Conservation (phyloP, 2,888 invertebrate species). For the Hedychridium roseum region DNA sequence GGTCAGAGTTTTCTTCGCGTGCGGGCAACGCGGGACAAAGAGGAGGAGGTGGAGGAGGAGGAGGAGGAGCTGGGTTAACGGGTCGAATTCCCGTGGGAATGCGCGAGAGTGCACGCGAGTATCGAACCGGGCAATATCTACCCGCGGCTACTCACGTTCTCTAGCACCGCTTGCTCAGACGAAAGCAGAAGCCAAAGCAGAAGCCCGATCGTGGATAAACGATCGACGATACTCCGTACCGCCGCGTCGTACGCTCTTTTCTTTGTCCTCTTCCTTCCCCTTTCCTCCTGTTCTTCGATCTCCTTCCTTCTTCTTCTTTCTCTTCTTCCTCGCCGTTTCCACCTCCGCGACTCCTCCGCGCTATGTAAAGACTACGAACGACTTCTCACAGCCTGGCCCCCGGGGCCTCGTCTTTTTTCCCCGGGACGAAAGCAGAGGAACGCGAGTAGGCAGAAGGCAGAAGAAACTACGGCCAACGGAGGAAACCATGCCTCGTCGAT, state of each 20-base stretch:
- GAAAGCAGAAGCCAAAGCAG: slow-evolving; percentile 34
- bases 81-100: slow-evolving; percentile 46
- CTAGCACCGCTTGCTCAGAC: too few relatives aligned
- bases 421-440: slow-evolving; percentile 35
- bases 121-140: slow-evolving; percentile 28
- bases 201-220: slow-evolving; percentile 44
- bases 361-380: slow-evolving; percentile 39
- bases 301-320: slow-evolving; percentile 15
- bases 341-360: slow-evolving; percentile 22
- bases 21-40: too few relatives aligned
- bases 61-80: slow-evolving; percentile 25
- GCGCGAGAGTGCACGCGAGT: slow-evolving; percentile 21
- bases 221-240: slow-evolving; percentile 18
- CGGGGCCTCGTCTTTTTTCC: slow-evolving; percentile 39
- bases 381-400: slow-evolving; percentile 40
- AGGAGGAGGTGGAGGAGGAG: too few relatives aligned
- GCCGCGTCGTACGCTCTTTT: slow-evolving; percentile 1
- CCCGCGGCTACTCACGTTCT: too few relatives aligned
- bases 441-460: slow-evolving; percentile 12
- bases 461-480: slow-evolving; percentile 5
- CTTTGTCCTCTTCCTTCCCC: too few relatives aligned
- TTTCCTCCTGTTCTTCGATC: neutral
- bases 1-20: too few relatives aligned
- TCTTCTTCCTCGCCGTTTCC: slow-evolving; percentile 5
- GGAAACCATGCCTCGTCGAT: too few relatives aligned